Conservation (phyloP, 2,797 vertebrate genomes). For the Gymnothorax javanicus region DNA sequence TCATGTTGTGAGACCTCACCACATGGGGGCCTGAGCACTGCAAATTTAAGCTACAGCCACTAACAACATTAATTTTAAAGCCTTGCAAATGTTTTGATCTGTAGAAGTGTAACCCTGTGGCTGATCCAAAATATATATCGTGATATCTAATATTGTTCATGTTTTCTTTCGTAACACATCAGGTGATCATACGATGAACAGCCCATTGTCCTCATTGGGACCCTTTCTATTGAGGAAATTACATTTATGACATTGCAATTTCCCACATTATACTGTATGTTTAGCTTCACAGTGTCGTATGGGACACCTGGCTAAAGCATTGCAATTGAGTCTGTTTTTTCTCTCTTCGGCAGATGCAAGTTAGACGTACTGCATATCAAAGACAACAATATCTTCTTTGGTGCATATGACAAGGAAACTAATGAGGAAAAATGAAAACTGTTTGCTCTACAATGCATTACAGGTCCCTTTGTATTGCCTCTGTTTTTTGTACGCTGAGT, state of each 20-base stretch:
- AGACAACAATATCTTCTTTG: background rate
- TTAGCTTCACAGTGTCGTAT: background rate
- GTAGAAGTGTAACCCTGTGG: background rate
- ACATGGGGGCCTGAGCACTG: no score
- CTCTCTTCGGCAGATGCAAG: background rate
- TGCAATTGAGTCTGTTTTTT: slow-evolving; percentile 2
- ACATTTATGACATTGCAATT: background rate
- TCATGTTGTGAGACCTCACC: no score
- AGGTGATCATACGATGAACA: background rate
- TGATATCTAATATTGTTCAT: background rate
- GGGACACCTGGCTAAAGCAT: background rate
- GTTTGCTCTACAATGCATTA: background rate
- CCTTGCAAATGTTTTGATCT: background rate
- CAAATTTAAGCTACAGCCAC: background rate
- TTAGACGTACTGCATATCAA: background rate
- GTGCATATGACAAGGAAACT: slow-evolving; percentile 1
- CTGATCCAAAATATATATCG: background rate
- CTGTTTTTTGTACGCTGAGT: background rate
- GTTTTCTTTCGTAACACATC: background rate
- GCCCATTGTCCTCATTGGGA: background rate
- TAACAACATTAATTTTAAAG: background rate
- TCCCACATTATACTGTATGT: background rate
- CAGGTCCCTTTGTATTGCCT: background rate
- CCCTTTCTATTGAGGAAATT: background rate
- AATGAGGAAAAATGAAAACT: background rate